Evolutionary conservation across 2,113 vertebrate genomes (phyloP), one percentile per base, ranked within the genome.

Genomic region (Amphiprion percula): DNA sequence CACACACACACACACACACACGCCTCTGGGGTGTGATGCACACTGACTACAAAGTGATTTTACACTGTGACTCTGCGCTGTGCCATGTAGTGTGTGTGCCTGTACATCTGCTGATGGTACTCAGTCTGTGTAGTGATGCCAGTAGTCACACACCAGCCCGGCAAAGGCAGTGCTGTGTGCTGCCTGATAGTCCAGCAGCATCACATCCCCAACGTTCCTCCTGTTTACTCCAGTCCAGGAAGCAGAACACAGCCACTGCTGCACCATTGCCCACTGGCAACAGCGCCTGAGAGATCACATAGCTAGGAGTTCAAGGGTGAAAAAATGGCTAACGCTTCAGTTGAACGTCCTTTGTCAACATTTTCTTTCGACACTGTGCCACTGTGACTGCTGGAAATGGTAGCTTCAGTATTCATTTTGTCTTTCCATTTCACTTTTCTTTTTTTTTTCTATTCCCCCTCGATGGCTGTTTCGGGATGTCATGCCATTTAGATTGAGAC

Each of bases 21-120:
- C 19, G 63, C 74, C 91, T 80, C 87, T 12, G 65, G 87, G 86
- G 90, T 85, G 55, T 33, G 53, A 85, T 66, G 77, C 84, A 64
- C 62, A 64, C 60, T 21, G 77, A 88, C 90, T 90, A 91, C 91
- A 94, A 94, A 94, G 91, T 93, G 90, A 90, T 93, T 93, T 91
- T 87, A 90, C 89, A 91, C 89, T 88, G 88, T 65, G 88, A 91
- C 91, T 60, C 68, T 78, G 85, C 87, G 85, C 78, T 49, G 84
- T 89, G 88, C 87, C 88, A 90, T 83, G 67, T 46, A 71, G 77
- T 79, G 52, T 83, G 87, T 84, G 75, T 28, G 89, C 59, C 75
- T 85, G 83, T 79, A 63, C 74, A 79, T 84, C 60, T 71, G 83
- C 85, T 88, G 87, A 86, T 90, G 87, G 75, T 85, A 75, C 82